Conservation (phyloP, 23 tunicate genomes). For the Ascidia mentula region DNA sequence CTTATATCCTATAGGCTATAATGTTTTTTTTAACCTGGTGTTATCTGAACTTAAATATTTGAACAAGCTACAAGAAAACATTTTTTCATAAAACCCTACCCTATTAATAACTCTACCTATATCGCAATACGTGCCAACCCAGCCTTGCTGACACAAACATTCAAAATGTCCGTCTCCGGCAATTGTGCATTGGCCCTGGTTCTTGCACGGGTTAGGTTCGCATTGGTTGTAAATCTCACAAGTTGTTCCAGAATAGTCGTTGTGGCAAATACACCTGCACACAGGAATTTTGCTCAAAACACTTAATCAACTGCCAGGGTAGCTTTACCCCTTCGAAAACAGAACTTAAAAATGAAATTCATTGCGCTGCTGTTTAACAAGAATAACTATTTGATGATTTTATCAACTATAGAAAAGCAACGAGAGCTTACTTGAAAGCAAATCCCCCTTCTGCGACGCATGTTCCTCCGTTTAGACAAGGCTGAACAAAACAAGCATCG, state of each 20-base stretch:
- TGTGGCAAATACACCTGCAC: conserved; percentile 49
- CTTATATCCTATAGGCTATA: too few relatives aligned
- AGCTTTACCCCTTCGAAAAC: background rate
- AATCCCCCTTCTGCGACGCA: conserved; percentile 44
- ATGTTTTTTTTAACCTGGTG: too few relatives aligned
- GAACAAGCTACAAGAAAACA: too few relatives aligned
- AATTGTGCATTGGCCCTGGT: conserved; percentile 49
- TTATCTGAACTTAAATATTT: too few relatives aligned
- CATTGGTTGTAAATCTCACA: conserved; percentile 51
- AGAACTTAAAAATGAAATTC: background rate
- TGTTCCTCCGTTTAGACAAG: conserved; percentile 66
- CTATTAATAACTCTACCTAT: conserved; percentile 39
- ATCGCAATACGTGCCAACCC: conserved; percentile 44
- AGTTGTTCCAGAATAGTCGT: conserved; percentile 32
- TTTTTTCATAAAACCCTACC: too few relatives aligned
- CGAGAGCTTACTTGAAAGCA: conserved; percentile 33
- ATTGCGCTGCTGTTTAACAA: too few relatives aligned
- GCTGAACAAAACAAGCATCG: conserved; percentile 59
- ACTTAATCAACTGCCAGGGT: background rate
- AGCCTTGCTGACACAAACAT: conserved; percentile 58
- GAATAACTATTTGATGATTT: too few relatives aligned
- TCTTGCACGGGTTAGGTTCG: conserved; percentile 67
- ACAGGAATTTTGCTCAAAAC: background rate
- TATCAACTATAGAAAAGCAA: too few relatives aligned
- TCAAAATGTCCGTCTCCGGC: conserved; percentile 36